A percentile compares a stretch with the other conserved stretches of the same genome.
Conservation (phyloP, 2,888 invertebrate genomes). For the Platycnemis pennipes region DNA sequence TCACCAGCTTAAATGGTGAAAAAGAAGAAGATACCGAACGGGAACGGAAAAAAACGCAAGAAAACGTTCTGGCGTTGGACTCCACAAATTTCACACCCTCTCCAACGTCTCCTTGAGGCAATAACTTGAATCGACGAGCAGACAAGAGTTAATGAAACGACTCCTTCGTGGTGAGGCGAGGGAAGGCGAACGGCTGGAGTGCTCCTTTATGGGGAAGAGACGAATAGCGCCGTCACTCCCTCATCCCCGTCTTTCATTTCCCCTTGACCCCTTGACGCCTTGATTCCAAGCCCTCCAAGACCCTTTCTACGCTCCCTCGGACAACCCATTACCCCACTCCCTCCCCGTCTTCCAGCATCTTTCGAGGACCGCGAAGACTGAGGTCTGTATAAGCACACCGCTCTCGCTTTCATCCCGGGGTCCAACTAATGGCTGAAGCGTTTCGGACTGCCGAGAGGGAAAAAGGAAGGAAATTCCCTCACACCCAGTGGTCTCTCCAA, state of each 20-base stretch:
- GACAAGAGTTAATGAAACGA: conserved; percentile 31
- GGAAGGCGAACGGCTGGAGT: not conserved
- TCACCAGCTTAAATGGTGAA: not conserved
- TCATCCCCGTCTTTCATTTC: not conserved
- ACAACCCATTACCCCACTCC: not conserved
- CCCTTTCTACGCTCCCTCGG: not conserved
- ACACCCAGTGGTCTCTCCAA: not conserved
- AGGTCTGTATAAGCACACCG: not conserved
- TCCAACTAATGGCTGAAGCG: not conserved
- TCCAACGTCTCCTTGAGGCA: not conserved
- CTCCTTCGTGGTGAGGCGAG: not conserved
- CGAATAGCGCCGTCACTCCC: not conserved
- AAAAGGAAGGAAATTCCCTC: not conserved
- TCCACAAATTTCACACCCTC: conserved; percentile 18
- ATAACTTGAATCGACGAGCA: conserved; percentile 30
- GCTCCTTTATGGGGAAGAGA: conserved; percentile 4
- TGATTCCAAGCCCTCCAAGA: not conserved
- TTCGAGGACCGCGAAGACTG: not conserved
- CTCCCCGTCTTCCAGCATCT: not conserved
- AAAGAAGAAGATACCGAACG: not conserved
- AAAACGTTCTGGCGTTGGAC: not conserved
- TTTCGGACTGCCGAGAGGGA: not conserved
- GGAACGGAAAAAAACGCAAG: not conserved
- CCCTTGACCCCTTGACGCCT: not conserved
- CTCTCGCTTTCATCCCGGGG: not conserved